phyloP scores from a whole-genome alignment of 2,888 invertebrate species.

The Lasioglossum oenotherae region DNA sequence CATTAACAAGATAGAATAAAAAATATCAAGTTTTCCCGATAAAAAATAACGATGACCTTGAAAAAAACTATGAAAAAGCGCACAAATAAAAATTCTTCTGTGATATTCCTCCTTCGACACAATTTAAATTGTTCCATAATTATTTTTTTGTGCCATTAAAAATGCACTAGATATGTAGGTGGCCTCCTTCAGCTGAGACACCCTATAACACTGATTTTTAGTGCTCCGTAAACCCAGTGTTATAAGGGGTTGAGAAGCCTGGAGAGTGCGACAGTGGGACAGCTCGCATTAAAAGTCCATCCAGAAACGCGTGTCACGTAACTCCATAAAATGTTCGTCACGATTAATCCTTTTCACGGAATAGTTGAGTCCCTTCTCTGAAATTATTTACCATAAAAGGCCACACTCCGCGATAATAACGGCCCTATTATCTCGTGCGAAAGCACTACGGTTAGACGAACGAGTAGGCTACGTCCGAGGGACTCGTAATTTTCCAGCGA shows the following conservation, averaged over 20 bases:
- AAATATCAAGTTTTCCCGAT: too few species aligned
- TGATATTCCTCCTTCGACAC: too few species aligned
- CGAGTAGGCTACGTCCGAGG: slow-evolving; percentile 6
- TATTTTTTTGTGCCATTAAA: too few species aligned
- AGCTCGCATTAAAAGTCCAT: not conserved
- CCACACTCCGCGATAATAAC: slow-evolving; percentile 41
- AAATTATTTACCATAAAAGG: slow-evolving; percentile 30
- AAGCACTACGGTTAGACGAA: slow-evolving; percentile 3
- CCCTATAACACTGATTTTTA: not conserved
- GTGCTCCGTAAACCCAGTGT: not conserved
- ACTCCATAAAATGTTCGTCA: slow-evolving; percentile 3
- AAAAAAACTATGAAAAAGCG: too few species aligned
- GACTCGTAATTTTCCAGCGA: slow-evolving; percentile 31
- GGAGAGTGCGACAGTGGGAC: not conserved
- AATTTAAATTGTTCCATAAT: too few species aligned
- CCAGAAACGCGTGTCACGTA: not conserved
- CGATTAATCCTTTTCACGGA: slow-evolving; percentile 1
- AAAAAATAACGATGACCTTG: too few species aligned
- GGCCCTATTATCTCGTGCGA: slow-evolving; percentile 16
- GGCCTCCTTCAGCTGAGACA: too few species aligned
- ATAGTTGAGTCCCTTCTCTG: slow-evolving; percentile 6
- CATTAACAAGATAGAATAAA: too few species aligned
- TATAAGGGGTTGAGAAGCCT: not conserved
- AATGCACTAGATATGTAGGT: too few species aligned
- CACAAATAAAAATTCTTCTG: too few species aligned